phyloP scores from a whole-genome alignment of 2,113 vertebrate species.

The Bos taurus region ARS-UCD2.0 NC_037334.1:63231001-63231500 shows the following conservation, averaged over 20 bases:
- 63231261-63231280: not conserved
- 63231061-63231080: slow-evolving; percentile 34
- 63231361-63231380: not conserved
- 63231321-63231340: not conserved
- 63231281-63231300: not conserved
- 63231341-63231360: not conserved
- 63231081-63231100: slow-evolving; percentile 48
- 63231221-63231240: not conserved
- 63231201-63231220: not conserved
- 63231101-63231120: not conserved
- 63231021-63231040: slow-evolving; percentile 60
- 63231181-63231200: not conserved
- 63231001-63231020: slow-evolving; percentile 59
- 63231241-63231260: not conserved
- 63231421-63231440: not conserved
- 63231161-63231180: not conserved
- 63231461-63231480: not conserved
- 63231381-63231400: not conserved
- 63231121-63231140: slow-evolving; percentile 1
- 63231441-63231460: not conserved
- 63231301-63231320: not conserved
- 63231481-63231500: not conserved
- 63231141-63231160: not conserved
- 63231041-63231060: slow-evolving; percentile 51
- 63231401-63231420: not conserved